Percentiles rank a stretch among this genome's conserved stretches.
Evolutionary conservation across 2,888 invertebrate species (phyloP).

Genomic region (Eupithecia vulgata): DNA sequence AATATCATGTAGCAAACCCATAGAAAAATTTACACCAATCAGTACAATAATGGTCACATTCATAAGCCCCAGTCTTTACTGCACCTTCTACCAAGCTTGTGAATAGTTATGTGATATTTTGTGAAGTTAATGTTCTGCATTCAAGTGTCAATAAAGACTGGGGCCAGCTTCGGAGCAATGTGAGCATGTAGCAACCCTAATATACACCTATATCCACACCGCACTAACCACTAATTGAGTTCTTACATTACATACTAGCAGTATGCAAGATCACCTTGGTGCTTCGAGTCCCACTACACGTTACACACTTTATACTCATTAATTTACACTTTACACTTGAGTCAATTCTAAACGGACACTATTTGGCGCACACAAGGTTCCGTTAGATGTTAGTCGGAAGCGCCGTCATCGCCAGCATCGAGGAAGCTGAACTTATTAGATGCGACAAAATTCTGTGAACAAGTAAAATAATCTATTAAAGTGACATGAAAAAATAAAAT

Average conservation of each 20-base stretch:
- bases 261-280: conserved; percentile 69
- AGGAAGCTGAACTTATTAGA: conserved; percentile 91
- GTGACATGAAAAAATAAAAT: no score
- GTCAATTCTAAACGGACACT: conserved; percentile 69
- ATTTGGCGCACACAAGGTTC: conserved; percentile 54
- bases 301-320: conserved; percentile 72
- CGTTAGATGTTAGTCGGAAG: conserved; percentile 67
- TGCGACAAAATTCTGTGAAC: conserved; percentile 88
- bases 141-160: conserved; percentile 64
- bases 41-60: conserved; percentile 72
- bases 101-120: conserved; percentile 26
- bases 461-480: conserved; percentile 29
- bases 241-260: conserved; percentile 65
- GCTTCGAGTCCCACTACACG: conserved; percentile 65
- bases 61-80: conserved; percentile 73
- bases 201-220: conserved; percentile 70
- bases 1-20: conserved; percentile 76
- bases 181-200: conserved; percentile 70
- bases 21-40: conserved; percentile 83
- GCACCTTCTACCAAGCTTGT: conserved; percentile 44
- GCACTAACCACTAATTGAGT: conserved; percentile 72
- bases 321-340: conserved; percentile 82
- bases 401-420: conserved; percentile 86
- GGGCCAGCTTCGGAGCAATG: conserved; percentile 72
- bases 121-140: conserved; percentile 21